Evolutionary conservation across 2,113 vertebrate genomes (phyloP), one percentile per base, ranked within the genome.

Genomic region (Paradoxurus hermaphroditus): DNA sequence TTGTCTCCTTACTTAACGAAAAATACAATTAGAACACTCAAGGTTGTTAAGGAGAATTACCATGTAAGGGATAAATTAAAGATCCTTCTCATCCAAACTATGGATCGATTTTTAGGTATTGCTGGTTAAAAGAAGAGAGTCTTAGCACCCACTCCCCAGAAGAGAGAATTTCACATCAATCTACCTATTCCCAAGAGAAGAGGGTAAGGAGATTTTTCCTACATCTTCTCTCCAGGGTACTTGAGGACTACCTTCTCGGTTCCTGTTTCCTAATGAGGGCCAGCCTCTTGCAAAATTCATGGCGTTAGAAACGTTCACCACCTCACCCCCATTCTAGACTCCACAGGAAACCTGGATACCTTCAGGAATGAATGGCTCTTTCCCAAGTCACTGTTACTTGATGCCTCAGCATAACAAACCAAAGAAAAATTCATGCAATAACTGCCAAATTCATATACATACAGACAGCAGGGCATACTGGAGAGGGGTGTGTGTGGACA

Each of bases 1-100:
- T 2, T 86, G 15, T 84, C 73, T 94, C 56, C 34, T 81, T 93
- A 89, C 49, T 44, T 90, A 82, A 86, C 84, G 73, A 96, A 95
- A 92, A 93, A 81, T 73, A 84, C 14, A 36, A 84, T 78, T 51
- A 87, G 62, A 81, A 86, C 23, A 13, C 56, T 95, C 12, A 85
- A 92, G 59, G 39, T 56, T 96, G 23, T 16, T 16, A 1, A 77
- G 18, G 34, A 95, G 68, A 97, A 97, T 90, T 85, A 92, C 27
- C 41, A 39, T 53, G 19, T 85, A 85, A 90, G 39, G n/a, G n/a
- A n/a, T n/a, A n/a, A n/a, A n/a, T n/a, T n/a, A n/a, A n/a, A n/a
- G n/a, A 63, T 23, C 25, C 29, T 83, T 85, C 63, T 77, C 29
- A n/a, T 41, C 18, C 53, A 34, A 81, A 39, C 11, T 90, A 25